Conservation (phyloP, 2,797 vertebrate species). For the Odontamblyopus rebecca region DNA sequence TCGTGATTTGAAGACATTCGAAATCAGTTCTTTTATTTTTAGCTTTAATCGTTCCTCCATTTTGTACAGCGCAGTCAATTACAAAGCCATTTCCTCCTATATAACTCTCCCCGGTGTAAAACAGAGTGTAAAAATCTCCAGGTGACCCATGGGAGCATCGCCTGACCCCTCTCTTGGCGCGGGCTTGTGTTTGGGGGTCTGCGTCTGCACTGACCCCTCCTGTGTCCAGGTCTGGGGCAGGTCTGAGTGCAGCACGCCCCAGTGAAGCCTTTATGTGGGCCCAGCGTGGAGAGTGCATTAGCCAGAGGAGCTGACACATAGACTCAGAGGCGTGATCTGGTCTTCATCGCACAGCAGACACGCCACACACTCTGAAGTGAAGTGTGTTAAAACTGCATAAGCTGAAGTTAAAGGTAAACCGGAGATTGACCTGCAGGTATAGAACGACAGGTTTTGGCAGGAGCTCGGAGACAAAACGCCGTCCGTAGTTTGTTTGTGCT, state of each 20-base stretch:
- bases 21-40: too few relatives aligned
- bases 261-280: neutral
- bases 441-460: neutral
- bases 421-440: neutral
- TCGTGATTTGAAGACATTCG: too few relatives aligned
- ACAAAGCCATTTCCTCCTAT: neutral
- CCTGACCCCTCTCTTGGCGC: neutral
- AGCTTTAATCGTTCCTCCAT: too few relatives aligned
- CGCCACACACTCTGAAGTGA: too few relatives aligned
- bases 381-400: neutral
- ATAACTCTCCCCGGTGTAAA: neutral
- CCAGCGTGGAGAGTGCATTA: slow-evolving; percentile 1
- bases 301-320: neutral
- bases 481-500: neutral
- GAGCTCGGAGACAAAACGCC: neutral
- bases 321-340: neutral
- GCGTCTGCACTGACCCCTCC: neutral
- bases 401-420: neutral
- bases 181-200: neutral
- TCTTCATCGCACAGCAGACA: neutral
- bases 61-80: neutral
- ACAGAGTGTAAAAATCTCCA: neutral
- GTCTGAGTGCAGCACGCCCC: slow-evolving; percentile 2
- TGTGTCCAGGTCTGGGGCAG: neutral
- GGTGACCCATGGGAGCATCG: neutral